These are phyloP conservation scores for Meta bourneti DNA, from an alignment of 2,888 invertebrate genomes.

Conservation along the genomic window DNA sequence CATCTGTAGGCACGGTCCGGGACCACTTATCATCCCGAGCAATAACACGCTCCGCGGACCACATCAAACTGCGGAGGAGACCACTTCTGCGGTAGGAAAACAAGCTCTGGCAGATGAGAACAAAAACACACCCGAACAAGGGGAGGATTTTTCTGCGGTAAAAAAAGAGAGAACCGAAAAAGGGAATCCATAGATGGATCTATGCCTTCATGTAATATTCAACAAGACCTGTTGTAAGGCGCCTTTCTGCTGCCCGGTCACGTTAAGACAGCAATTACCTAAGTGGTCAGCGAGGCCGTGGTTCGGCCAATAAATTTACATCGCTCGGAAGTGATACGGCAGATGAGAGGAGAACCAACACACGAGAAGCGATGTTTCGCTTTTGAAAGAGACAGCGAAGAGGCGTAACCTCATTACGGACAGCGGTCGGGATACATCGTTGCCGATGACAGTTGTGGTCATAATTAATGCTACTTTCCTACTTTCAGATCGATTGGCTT, in stretches of 20 bases:
- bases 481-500: too few relatives aligned
- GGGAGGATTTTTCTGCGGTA: not conserved
- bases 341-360: too few relatives aligned
- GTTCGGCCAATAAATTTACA: constrained; percentile 52
- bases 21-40: constrained; percentile 43
- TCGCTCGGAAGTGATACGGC: not conserved
- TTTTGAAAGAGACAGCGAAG: too few relatives aligned
- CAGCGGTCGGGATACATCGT: too few relatives aligned
- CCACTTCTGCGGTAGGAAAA: not conserved
- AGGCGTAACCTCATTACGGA: too few relatives aligned
- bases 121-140: not conserved
- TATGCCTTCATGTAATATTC: constrained; percentile 65
- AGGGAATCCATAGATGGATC: constrained; percentile 16
- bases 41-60: constrained; percentile 50
- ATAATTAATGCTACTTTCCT: too few relatives aligned
- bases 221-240: constrained; percentile 49
- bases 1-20: not conserved
- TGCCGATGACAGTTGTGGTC: too few relatives aligned
- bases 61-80: not conserved
- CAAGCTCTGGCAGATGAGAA: not conserved
- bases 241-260: constrained; percentile 32
- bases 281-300: constrained; percentile 45
- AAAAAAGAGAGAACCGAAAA: not conserved
- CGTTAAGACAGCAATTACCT: constrained; percentile 55
- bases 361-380: too few relatives aligned